Conservation (phyloP, 2,888 invertebrate genomes). For the Coleophora flavipennella region DNA sequence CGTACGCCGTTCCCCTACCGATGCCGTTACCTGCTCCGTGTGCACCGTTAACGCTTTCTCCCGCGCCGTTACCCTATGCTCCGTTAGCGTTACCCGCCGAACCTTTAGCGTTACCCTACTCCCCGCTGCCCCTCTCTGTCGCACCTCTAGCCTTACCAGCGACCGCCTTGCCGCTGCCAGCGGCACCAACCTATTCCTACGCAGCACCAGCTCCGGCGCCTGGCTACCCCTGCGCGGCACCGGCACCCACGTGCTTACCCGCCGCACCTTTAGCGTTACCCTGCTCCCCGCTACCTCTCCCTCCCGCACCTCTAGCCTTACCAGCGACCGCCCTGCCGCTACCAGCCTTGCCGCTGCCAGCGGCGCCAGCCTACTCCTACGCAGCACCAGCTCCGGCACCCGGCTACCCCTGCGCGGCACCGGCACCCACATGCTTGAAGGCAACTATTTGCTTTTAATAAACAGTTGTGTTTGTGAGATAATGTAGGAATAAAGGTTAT, state of each 20-base stretch:
- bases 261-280: too few relatives aligned
- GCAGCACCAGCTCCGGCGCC: neutral
- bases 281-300: neutral
- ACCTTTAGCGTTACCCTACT: neutral
- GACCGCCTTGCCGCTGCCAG: neutral
- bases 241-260: constrained; percentile 1
- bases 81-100: neutral
- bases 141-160: neutral
- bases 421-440: constrained; percentile 1
- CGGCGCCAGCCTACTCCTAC: neutral
- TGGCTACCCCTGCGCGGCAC: neutral
- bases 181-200: neutral
- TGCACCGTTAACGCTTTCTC: neutral
- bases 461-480: too few relatives aligned
- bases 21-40: constrained; percentile 1
- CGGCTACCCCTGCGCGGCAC: neutral
- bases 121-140: neutral
- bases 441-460: constrained; percentile 1
- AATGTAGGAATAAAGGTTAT: too few relatives aligned
- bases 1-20: too few relatives aligned
- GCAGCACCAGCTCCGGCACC: neutral
- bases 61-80: neutral
- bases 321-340: neutral
- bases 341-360: too few relatives aligned
- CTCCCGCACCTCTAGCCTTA: neutral